Evolutionary conservation across 2,113 vertebrate species (phyloP).

Genomic region (Odocoileus virginianus): DNA sequence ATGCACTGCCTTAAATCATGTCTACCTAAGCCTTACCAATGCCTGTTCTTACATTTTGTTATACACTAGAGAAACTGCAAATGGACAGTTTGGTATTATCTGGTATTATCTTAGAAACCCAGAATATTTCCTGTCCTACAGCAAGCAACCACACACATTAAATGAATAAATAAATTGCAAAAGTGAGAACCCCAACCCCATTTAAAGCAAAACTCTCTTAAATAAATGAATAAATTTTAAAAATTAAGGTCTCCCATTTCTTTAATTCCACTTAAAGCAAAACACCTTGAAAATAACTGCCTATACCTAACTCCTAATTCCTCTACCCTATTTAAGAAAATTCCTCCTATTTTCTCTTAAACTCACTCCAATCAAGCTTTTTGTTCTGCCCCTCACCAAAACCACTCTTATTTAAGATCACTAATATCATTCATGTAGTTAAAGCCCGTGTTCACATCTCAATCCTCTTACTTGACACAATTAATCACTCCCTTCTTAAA

Average conservation of each 20-base stretch:
- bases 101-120: neutral
- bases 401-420: neutral
- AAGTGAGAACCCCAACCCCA: neutral
- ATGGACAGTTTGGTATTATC: neutral
- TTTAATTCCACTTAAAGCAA: neutral
- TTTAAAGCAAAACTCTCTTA: neutral
- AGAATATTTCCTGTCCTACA: neutral
- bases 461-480: neutral
- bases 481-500: neutral
- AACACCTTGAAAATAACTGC: neutral
- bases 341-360: neutral
- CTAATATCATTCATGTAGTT: neutral
- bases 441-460: neutral
- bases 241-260: neutral
- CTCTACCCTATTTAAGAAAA: neutral
- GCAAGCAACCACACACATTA: neutral
- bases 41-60: neutral
- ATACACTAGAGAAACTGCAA: neutral
- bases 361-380: neutral
- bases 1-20: neutral
- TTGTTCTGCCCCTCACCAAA: neutral
- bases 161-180: neutral
- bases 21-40: neutral
- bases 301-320: neutral
- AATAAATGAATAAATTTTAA: neutral